These are phyloP conservation scores for Tenthredo amoena DNA, from an alignment of 2,888 invertebrate genomes.

Conservation along the genomic window DNA sequence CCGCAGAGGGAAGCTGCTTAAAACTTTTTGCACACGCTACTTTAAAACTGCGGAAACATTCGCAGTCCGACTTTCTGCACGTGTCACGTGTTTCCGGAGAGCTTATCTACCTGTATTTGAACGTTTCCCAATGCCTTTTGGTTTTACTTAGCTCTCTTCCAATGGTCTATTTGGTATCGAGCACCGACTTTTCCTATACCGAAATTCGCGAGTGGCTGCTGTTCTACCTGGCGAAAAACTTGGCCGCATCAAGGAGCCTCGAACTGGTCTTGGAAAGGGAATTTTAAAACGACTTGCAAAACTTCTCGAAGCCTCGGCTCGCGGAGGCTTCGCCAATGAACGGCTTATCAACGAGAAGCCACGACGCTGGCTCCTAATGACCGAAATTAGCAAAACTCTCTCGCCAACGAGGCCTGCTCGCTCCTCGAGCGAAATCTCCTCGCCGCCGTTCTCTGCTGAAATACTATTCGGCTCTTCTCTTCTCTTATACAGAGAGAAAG, in stretches of 20 bases:
- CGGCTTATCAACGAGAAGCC: slow-evolving; percentile 36
- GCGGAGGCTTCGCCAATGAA: slow-evolving; percentile 4
- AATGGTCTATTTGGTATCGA: not conserved
- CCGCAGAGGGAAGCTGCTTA: slow-evolving; percentile 63
- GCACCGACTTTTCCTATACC: not conserved
- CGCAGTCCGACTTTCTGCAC: not conserved
- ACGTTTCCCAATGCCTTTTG: not conserved
- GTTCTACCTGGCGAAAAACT: not conserved
- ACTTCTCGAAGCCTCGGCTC: not conserved
- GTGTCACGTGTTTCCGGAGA: not conserved
- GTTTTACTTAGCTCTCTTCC: not conserved
- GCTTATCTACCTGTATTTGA: slow-evolving; percentile 13
- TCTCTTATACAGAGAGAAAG: not conserved
- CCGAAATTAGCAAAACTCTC: slow-evolving; percentile 46
- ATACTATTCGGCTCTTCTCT: not conserved
- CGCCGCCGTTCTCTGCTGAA: not conserved
- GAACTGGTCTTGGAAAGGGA: not conserved
- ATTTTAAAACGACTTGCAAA: slow-evolving; percentile 19
- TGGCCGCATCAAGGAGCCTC: not conserved
- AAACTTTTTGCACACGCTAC: slow-evolving; percentile 64
- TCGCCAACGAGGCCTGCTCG: not conserved
- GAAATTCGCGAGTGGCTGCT: not conserved
- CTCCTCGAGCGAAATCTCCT: not conserved
- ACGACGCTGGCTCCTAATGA: slow-evolving; percentile 27
- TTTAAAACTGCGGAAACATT: slow-evolving; percentile 60